Conservation (phyloP, 2,888 invertebrate genomes). For the Sipha maydis region DNA sequence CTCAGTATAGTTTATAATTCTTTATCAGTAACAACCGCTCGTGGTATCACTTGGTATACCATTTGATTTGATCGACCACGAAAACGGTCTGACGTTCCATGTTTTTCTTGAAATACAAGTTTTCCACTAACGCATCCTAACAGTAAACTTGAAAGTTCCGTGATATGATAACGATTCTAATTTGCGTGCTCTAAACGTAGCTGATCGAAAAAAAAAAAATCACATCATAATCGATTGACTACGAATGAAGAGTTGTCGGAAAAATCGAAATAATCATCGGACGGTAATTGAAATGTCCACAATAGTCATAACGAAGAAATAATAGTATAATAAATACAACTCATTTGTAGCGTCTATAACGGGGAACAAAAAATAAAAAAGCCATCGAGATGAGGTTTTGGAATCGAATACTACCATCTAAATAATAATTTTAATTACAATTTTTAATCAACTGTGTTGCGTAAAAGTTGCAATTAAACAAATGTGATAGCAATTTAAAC, state of each 20-base stretch:
- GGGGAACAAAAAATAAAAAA: background rate
- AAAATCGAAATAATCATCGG: background rate
- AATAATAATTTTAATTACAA: background rate
- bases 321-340: background rate
- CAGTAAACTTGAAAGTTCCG: too few species aligned
- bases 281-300: background rate
- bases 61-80: too few species aligned
- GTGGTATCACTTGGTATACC: too few species aligned
- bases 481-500: constrained; percentile 5
- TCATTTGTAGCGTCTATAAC: background rate
- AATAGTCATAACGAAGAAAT: background rate
- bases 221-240: background rate
- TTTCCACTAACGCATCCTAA: too few species aligned
- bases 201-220: too few species aligned
- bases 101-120: too few species aligned
- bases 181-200: too few species aligned
- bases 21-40: background rate
- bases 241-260: too few species aligned
- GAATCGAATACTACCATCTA: background rate
- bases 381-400: background rate
- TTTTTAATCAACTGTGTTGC: background rate
- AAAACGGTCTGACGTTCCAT: too few species aligned
- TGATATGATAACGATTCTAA: too few species aligned
- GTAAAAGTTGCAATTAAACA: constrained; percentile 9
- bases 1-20: background rate